Evolutionary conservation across 2,888 invertebrate genomes (phyloP).

Genomic region (Lymantria dispar): DNA sequence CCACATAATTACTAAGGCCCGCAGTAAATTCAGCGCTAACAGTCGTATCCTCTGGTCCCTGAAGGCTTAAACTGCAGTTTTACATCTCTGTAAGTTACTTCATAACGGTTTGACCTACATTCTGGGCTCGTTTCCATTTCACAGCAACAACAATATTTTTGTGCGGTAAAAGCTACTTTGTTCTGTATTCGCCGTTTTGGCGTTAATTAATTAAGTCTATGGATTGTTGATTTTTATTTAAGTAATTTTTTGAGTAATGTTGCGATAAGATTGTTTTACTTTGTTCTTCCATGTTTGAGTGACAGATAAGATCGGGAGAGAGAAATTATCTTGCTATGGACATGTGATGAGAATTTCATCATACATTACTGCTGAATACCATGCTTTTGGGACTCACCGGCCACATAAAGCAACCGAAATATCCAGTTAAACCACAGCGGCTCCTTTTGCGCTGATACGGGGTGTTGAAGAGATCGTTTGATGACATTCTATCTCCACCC

Average conservation of each 20-base stretch:
- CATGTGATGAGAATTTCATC: too few relatives aligned
- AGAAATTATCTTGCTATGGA: too few relatives aligned
- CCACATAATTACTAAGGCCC: conserved; percentile 4
- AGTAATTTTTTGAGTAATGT: conserved; percentile 5
- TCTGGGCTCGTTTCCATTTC: conserved; percentile 52
- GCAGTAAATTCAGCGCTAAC: conserved; percentile 2
- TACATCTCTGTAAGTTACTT: conserved; percentile 63
- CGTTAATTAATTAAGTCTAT: conserved; percentile 64
- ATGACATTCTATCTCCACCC: too few relatives aligned
- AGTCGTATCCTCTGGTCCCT: conserved; percentile 16
- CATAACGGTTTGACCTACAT: conserved; percentile 65
- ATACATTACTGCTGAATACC: too few relatives aligned
- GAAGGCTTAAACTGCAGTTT: conserved; percentile 36
- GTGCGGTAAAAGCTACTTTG: conserved; percentile 60
- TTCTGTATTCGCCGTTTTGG: conserved; percentile 49
- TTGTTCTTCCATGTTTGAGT: too few relatives aligned
- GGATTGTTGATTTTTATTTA: conserved; percentile 21
- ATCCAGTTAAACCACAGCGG: too few relatives aligned
- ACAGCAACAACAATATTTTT: conserved; percentile 66
- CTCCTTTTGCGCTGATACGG: too few relatives aligned
- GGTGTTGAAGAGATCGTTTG: too few relatives aligned
- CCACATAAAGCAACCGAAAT: too few relatives aligned
- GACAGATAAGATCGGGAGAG: too few relatives aligned
- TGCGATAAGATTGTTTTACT: not conserved
- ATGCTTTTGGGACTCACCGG: too few relatives aligned